Evolutionary conservation across 1,140 invertebrate genomes (phyloP), one percentile per base, ranked within the genome.

Genomic region (Neotoxoptera formosana): DNA sequence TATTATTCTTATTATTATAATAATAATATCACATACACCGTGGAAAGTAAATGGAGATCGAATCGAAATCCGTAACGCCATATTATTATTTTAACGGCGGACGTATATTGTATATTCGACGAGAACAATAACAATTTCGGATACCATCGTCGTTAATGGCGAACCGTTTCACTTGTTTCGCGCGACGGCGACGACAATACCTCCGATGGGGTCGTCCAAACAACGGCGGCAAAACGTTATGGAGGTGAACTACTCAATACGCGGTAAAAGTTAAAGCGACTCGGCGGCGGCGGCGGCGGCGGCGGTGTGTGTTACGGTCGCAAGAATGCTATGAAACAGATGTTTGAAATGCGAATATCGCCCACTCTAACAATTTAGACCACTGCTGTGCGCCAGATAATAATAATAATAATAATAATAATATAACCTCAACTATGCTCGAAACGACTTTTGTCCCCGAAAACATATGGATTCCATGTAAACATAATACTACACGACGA

Each of bases 321-420:
- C 41, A 76, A 45, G 90, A 91, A 91, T 76, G 90, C 90, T 36
- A 91, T 60, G 41, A 76, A 91, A 91, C 90, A 91, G 90, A 91
- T 91, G 90, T 91, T 48, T 9, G 90, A 91, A 91, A 91, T 76
- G 41, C 90, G 41, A 76, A 91, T 45, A 45, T 45, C 47, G 17
- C 41, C 60, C 90, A 25, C 30, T 47, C 7, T 60, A 36, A 14
- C 41, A 14, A 41, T 86, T 87, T 76, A 25, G 56, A 91, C 90
- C 90, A 21, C 48, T 60, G 21, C n/a, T n/a, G 45, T 30, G 41
- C 23, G 45, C 83, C 83, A 47, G 21, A 56, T 53, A 53, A 25
- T 86, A 45, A 56, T 53, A 21, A 25, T 86, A 45, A n/a, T n/a
- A n/a, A 56, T 53, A 53, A 25, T 86, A 45, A 56, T 53, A 21